phyloP scores from a whole-genome alignment of 2,113 vertebrate species.

The Piaya cayana region DNA sequence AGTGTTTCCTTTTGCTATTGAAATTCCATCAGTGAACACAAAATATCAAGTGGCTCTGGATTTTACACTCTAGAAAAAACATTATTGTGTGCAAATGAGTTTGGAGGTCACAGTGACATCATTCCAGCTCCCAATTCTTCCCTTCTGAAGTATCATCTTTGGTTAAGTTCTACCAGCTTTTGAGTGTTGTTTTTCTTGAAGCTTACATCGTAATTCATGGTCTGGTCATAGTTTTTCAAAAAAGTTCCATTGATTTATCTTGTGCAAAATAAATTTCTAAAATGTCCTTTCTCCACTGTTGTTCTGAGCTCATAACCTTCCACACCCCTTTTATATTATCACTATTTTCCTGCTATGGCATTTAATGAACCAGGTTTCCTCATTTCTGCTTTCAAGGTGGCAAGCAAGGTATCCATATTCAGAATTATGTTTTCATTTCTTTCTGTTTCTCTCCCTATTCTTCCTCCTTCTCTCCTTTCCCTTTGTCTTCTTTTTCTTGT shows the following conservation, averaged over 20 bases:
- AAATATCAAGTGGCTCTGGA: background rate
- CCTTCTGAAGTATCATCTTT: background rate
- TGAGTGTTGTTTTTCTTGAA: background rate
- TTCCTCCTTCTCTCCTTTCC: background rate
- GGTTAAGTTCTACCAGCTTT: background rate
- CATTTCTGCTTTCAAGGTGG: background rate
- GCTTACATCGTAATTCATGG: background rate
- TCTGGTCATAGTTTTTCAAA: background rate
- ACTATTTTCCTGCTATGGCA: background rate
- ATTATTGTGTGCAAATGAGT: background rate
- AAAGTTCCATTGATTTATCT: background rate
- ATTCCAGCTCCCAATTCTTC: background rate
- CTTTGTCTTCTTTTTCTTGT: background rate
- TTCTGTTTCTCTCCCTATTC: background rate
- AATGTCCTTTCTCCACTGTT: background rate
- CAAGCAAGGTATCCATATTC: background rate
- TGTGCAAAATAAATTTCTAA: background rate
- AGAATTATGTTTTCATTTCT: background rate
- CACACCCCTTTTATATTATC: background rate
- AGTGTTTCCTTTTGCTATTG: too few relatives aligned
- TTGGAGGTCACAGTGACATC: background rate
- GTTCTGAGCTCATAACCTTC: background rate
- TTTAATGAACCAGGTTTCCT: background rate
- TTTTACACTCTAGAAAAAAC: background rate
- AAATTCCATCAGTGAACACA: too few relatives aligned